phyloP scores from a whole-genome alignment of 2,797 vertebrate genomes.

The Euphonia xanthogaster region DNA sequence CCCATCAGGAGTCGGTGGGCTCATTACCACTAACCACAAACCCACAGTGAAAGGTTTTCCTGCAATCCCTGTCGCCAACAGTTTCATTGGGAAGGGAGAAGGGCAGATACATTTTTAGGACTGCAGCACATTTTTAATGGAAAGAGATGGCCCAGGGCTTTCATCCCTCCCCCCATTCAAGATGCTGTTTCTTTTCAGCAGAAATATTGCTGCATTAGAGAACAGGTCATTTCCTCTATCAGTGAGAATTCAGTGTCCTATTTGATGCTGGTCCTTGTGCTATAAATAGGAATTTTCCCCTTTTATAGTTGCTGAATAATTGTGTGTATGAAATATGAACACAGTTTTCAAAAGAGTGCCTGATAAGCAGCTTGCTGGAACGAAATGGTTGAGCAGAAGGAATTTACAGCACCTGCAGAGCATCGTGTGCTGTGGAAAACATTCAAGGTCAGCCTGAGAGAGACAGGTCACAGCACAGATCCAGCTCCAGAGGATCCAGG shows the following conservation, averaged over 20 bases:
- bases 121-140: constrained; percentile 49
- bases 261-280: constrained; percentile 54
- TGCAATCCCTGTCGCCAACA: not conserved
- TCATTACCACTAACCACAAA: not conserved
- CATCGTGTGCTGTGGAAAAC: constrained; percentile 16
- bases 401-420: constrained; percentile 63
- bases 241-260: constrained; percentile 56
- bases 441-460: constrained; percentile 27
- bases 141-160: constrained; percentile 45
- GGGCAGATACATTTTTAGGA: constrained; percentile 47
- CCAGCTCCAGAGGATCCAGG: not conserved
- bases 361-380: constrained; percentile 68
- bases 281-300: constrained; percentile 55
- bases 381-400: constrained; percentile 53
- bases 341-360: constrained; percentile 52
- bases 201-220: constrained; percentile 53
- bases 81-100: not conserved
- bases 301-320: constrained; percentile 59
- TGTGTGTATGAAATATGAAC: constrained; percentile 50
- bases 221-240: constrained; percentile 60
- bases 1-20: not conserved
- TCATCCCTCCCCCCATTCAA: constrained; percentile 26
- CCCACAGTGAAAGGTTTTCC: not conserved
- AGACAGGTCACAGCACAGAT: constrained; percentile 34
- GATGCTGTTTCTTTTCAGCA: constrained; percentile 45